A percentile compares a stretch with the other conserved stretches of the same genome.
These are phyloP conservation scores for Pandion haliaetus DNA, from an alignment of 2,113 vertebrate species.

Conservation along the genomic window DNA sequence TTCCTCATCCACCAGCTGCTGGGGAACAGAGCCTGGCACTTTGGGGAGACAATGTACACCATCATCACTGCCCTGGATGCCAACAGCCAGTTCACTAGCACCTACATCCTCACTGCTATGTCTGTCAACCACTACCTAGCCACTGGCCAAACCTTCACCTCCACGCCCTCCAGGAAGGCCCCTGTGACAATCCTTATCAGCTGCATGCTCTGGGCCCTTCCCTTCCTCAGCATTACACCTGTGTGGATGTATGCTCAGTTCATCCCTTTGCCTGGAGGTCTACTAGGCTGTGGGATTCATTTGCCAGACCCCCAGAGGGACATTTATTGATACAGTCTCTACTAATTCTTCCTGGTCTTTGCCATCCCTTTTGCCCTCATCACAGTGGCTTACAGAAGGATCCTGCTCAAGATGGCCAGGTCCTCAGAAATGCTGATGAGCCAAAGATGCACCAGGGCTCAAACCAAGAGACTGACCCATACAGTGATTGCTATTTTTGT, in stretches of 20 bases:
- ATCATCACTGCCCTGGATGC: constrained; percentile 59
- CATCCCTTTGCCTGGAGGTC: constrained; percentile 41
- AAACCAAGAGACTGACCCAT: constrained; percentile 29
- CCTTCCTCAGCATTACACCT: constrained; percentile 55
- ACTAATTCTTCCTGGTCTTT: constrained; percentile 75
- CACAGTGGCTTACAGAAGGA: constrained; percentile 48
- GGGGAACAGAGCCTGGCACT: constrained; percentile 56
- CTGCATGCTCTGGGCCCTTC: constrained; percentile 41
- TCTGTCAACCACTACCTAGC: constrained; percentile 53
- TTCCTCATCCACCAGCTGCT: constrained; percentile 69
- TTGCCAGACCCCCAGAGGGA: constrained; percentile 51
- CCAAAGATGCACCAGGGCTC: constrained; percentile 1
- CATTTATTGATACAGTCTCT: constrained; percentile 70
- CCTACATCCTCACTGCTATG: constrained; percentile 60
- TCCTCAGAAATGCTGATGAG: constrained; percentile 26
- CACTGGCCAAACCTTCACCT: constrained; percentile 52
- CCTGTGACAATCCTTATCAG: constrained; percentile 2
- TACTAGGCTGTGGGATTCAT: constrained; percentile 46
- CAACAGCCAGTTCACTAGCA: constrained; percentile 70
- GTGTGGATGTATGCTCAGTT: constrained; percentile 62
- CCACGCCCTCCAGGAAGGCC: constrained; percentile 46
- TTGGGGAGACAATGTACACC: constrained; percentile 44
- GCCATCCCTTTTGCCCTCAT: constrained; percentile 60
- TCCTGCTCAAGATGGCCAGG: constrained; percentile 45
- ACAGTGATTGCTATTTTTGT: constrained; percentile 45